Conservation (phyloP, 2,113 vertebrate genomes). For the Pagrus major region DNA sequence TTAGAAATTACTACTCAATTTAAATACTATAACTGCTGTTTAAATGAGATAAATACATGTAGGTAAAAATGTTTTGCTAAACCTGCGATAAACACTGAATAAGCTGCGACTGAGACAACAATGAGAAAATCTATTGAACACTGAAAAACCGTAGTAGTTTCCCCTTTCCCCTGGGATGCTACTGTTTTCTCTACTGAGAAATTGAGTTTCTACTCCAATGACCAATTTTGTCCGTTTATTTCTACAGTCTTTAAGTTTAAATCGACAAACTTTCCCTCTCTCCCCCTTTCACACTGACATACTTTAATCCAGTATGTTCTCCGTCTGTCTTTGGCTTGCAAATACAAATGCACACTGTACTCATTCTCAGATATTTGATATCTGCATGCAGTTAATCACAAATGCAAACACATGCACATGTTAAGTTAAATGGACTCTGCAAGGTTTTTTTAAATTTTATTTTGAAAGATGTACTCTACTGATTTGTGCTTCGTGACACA, state of each 20-base stretch:
- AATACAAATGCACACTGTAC: conserved; percentile 6
- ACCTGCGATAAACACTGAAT: not conserved
- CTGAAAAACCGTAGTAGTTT: not conserved
- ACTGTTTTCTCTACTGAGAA: not conserved
- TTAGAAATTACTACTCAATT: not conserved
- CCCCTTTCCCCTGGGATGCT: not conserved
- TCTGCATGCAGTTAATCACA: not conserved
- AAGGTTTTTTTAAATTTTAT: conserved; percentile 3
- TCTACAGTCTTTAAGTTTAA: not conserved
- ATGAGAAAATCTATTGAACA: not conserved
- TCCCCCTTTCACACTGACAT: not conserved
- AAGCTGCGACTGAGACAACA: no score
- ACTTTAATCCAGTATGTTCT: not conserved
- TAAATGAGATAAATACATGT: not conserved
- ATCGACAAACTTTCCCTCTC: not conserved
- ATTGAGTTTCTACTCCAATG: not conserved
- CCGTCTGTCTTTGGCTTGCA: not conserved
- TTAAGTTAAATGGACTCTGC: conserved; percentile 3
- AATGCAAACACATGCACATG: conserved; percentile 7
- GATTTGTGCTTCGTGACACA: not conserved
- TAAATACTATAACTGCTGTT: no score
- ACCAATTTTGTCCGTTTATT: not conserved
- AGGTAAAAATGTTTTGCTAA: not conserved
- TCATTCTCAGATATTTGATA: not conserved
- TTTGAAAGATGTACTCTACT: conserved; percentile 6